Base-by-base conservation (phyloP, 1,140 invertebrate species). In the Bombus affinis region DNA sequence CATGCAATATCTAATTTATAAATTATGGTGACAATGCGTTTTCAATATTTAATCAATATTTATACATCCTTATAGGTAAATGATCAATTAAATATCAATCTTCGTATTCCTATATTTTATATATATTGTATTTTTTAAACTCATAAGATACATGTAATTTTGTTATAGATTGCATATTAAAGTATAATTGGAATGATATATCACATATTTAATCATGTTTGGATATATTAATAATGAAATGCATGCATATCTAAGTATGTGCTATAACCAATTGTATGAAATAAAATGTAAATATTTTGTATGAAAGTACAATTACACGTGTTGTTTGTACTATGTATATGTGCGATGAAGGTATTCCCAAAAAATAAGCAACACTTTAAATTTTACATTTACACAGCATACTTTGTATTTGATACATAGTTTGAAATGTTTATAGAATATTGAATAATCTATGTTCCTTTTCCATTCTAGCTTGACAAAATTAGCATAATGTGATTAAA, bases 351-450 rank as follows among this genome's bases (percentile, higher is more conserved):
- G 62, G 68, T 57, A 35, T 53, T 73, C 9, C 8, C 25, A n/a
- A 12, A 62, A 80, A 85, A 87, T 62, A 90, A 89, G 44, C 66
- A 85, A 88, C 86, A 77, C 53, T 53, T 22, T 22, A 22, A 13
- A 84, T 72, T 84, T 82, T 89, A 90, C 89, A 92, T 86, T 87
- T 92, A 90, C 91, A 93, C 90, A 92, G 82, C 86, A 90, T 91
- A 89, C 86, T 92, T 92, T 92, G 83, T 93, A 93, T 92, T 92
- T 90, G 85, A 93, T 92, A 92, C 85, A 93, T 88, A 91, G 53
- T 53, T 91, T 70, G 75, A 88, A 87, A 80, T 87, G 78, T 80
- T 65, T 76, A 81, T 84, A 86, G 65, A 75, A 81, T 78, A 84
- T 78, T n/a, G 35, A n/a, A 32, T 78, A 90, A 72, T 59, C 76